These are phyloP conservation scores for Pharmacophagus antenor DNA, from an alignment of 2,888 invertebrate genomes.

Conservation along the genomic window DNA sequence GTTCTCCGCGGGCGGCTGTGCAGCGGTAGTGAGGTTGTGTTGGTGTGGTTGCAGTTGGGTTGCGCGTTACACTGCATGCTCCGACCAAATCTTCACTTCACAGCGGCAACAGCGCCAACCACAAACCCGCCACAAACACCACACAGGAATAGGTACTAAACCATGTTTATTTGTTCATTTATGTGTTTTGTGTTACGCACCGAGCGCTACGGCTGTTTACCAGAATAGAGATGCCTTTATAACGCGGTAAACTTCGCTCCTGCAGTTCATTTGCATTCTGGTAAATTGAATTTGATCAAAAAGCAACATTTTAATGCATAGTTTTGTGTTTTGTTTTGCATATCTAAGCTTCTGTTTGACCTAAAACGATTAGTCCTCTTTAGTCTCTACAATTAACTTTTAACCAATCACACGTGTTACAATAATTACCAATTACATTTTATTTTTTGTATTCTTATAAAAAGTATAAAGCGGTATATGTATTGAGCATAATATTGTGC, in stretches of 20 bases:
- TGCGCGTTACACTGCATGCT: constrained; percentile 95
- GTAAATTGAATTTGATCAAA: constrained; percentile 52
- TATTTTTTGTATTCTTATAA: constrained; percentile 5
- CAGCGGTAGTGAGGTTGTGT: constrained; percentile 75
- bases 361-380: constrained; percentile 57
- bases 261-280: constrained; percentile 65
- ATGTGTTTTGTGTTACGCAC: constrained; percentile 79
- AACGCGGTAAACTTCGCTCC: constrained; percentile 61
- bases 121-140: constrained; percentile 79
- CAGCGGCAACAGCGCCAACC: constrained; percentile 81
- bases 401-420: constrained; percentile 62
- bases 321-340: constrained; percentile 70
- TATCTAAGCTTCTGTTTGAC: constrained; percentile 66
- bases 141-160: constrained; percentile 81
- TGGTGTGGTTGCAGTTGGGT: constrained; percentile 92
- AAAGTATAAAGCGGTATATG: neutral
- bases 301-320: constrained; percentile 80
- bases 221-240: constrained; percentile 69
- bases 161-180: constrained; percentile 73
- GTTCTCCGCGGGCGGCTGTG: constrained; percentile 36
- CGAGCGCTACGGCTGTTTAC: constrained; percentile 70
- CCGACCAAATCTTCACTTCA: constrained; percentile 83
- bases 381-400: constrained; percentile 65
- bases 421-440: constrained; percentile 35
- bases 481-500: neutral